Conservation (phyloP, 2,888 invertebrate species). For the Actias luna region DNA sequence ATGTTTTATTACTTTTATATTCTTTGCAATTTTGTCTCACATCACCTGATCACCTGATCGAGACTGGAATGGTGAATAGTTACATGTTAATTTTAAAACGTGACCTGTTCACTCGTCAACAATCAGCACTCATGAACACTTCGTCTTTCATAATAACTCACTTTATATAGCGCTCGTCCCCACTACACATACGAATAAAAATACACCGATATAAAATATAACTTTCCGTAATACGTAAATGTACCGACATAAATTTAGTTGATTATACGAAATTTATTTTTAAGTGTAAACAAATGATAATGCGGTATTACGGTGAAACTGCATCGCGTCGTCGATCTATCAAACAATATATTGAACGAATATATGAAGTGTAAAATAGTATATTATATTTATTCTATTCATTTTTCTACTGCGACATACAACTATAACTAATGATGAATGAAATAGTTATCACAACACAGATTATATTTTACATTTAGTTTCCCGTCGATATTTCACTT, state of each 20-base stretch:
- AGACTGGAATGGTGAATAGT: background rate
- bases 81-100: background rate
- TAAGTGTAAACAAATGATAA: background rate
- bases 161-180: background rate
- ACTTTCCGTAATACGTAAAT: background rate
- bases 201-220: background rate
- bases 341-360: too few relatives aligned
- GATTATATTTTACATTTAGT: background rate
- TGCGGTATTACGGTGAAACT: background rate
- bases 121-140: background rate
- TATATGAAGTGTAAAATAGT: too few relatives aligned
- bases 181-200: background rate
- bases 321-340: background rate
- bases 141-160: background rate
- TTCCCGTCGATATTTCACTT: background rate
- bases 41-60: background rate
- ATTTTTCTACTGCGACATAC: too few relatives aligned
- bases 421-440: background rate
- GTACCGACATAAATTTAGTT: background rate
- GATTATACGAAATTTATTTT: background rate
- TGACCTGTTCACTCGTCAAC: background rate
- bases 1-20: background rate
- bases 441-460: background rate
- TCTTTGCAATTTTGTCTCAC: too few relatives aligned
- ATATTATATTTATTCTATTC: too few relatives aligned